phyloP scores from a whole-genome alignment of 23 tunicate genomes.

The Diplosoma virens region DNA sequence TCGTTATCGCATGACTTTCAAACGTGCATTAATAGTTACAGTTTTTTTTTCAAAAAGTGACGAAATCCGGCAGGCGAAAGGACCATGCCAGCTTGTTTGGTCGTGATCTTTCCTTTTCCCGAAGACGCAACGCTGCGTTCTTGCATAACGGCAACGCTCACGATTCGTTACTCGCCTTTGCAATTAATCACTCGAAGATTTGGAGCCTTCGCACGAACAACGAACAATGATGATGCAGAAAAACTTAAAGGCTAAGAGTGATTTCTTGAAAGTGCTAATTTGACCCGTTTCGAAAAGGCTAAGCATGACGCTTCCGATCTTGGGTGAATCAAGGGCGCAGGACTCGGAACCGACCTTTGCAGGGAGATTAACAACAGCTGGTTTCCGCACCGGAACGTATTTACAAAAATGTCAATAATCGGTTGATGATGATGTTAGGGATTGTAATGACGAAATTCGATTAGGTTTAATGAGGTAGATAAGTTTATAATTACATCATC shows the following conservation, averaged over 20 bases:
- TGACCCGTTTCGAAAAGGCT: constrained; percentile 25
- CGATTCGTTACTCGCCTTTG: not conserved
- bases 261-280: not conserved
- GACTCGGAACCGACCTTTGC: not conserved
- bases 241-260: not conserved
- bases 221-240: constrained; percentile 4
- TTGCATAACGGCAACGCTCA: constrained; percentile 14
- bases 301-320: not conserved
- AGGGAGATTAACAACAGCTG: not conserved
- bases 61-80: too few species aligned
- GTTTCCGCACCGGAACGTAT: too few species aligned
- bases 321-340: not conserved
- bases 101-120: constrained; percentile 21
- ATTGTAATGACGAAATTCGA: too few species aligned
- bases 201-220: constrained; percentile 5
- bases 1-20: constrained; percentile 10
- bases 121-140: constrained; percentile 6
- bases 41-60: too few species aligned
- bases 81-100: not conserved
- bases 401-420: too few species aligned
- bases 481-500: too few species aligned
- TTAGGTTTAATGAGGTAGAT: too few species aligned
- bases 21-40: too few species aligned
- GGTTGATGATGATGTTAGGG: too few species aligned
- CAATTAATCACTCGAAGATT: not conserved